Evolutionary conservation across 2,888 invertebrate genomes (phyloP).

Genomic region (Drosophila nr. medialis): DNA sequence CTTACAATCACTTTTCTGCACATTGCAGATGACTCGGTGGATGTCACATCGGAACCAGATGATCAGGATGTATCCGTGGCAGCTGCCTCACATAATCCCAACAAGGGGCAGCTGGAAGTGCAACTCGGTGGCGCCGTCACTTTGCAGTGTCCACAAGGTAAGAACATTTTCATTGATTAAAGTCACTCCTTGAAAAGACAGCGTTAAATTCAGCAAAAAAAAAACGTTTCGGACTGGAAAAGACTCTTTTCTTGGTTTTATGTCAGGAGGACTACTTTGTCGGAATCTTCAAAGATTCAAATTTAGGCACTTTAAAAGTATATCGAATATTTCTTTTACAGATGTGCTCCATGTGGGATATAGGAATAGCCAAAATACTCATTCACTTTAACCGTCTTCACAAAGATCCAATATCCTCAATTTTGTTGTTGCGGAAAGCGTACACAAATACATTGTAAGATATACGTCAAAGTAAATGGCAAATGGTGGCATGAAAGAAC

Average conservation of each 20-base stretch:
- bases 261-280: background rate
- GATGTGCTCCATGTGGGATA: background rate
- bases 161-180: conserved; percentile 25
- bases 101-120: conserved; percentile 90
- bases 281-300: background rate
- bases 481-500: conserved; percentile 1
- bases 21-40: conserved; percentile 85
- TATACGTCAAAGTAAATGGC: conserved; percentile 50
- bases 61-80: conserved; percentile 87
- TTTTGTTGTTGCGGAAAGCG: too few relatives aligned
- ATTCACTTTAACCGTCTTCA: too few relatives aligned
- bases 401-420: background rate
- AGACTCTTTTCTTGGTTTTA: background rate
- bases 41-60: conserved; percentile 87
- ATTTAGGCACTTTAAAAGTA: background rate
- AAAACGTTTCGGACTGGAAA: background rate
- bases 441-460: background rate
- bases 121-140: conserved; percentile 94
- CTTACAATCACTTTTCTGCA: conserved; percentile 5
- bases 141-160: conserved; percentile 92
- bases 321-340: background rate
- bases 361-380: background rate
- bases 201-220: background rate
- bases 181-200: background rate
- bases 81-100: conserved; percentile 85